Base-by-base conservation (phyloP, 2,888 invertebrate genomes). In the Pammene fasciana region DNA sequence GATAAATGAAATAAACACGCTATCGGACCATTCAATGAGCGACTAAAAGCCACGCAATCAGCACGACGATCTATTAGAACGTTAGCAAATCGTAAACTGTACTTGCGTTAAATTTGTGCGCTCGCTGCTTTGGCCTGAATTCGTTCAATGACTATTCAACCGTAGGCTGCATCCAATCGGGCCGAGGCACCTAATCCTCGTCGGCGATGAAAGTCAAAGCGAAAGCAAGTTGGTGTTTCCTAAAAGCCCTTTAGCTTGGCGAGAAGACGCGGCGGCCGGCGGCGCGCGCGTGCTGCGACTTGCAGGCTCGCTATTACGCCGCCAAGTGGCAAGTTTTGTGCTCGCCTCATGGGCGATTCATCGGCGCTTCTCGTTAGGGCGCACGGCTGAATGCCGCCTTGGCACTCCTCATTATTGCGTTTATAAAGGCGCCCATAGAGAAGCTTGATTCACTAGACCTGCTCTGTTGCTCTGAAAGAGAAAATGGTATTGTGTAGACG, bases 371-470 rank as follows among this genome's bases (percentile, higher is more conserved):
- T 91, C 88, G 89, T 91, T 90, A 90, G 82, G 79, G 83, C 78
- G 84, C 81, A 82, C 84, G 87, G 83, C 77, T 92, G 88, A 92
- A 92, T 91, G 86, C 89, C 87, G 87, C 87, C 86, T 90, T 88
- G 86, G 86, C 86, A 88, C 89, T 91, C 81, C 91, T 91, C 90
- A 90, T 92, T 92, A 92, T 92, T 91, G 90, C 91, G 90, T 91
- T 91, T 91, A 92, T 92, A 91, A 92, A 92, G 84, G 89, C 89
- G 82, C 79, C 88, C 83, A 90, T 91, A 90, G 84, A 91, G 84
- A 83, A 82, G 79, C 82, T 81, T 86, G 89, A 89, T 90, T 89
- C 88, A 90, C 89, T 88, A 90, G 90, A 88, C 86, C 86, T 83
- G 86, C 86, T 84, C 79, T 78, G 85, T 82, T 82, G 81, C 83